Conservation (phyloP, 2,113 vertebrate genomes). For the Lontra canadensis region DNA sequence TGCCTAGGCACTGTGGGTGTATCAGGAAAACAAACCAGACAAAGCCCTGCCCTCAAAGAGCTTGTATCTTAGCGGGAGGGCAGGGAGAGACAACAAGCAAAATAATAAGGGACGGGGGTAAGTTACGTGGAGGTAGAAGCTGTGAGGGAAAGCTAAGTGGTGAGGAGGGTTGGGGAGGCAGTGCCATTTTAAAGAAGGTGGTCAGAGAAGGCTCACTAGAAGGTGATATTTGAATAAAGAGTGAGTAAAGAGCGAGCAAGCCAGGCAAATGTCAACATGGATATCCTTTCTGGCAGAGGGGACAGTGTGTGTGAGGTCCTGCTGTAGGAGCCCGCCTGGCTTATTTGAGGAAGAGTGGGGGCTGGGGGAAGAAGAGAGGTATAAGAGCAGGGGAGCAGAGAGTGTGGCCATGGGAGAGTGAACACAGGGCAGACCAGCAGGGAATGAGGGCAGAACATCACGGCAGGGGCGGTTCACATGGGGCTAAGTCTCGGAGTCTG, state of each 20-base stretch:
- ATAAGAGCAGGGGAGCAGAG: neutral
- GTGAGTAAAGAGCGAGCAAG: neutral
- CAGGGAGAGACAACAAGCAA: neutral
- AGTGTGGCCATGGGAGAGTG: neutral
- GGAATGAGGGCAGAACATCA: neutral
- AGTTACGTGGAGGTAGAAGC: neutral
- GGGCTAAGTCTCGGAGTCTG: neutral
- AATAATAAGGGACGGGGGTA: neutral
- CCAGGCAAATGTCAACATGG: neutral
- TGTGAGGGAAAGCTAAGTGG: neutral
- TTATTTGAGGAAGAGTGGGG: neutral
- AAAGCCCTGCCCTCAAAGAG: neutral
- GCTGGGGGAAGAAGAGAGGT: rapidly evolving
- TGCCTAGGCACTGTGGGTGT: neutral
- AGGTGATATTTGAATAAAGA: neutral
- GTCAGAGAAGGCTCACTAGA: neutral
- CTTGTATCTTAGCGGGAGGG: neutral
- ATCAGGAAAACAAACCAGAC: neutral
- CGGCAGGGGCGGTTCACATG: neutral
- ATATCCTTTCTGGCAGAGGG: neutral
- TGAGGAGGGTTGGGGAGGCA: neutral
- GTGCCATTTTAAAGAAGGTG: neutral
- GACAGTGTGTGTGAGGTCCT: neutral
- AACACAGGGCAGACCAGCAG: rapidly evolving
- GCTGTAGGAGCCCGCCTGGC: neutral